Evolutionary conservation across 2,797 vertebrate species (phyloP), one percentile per base, ranked within the genome.

Genomic region (Enteromius thamalakanensis): DNA sequence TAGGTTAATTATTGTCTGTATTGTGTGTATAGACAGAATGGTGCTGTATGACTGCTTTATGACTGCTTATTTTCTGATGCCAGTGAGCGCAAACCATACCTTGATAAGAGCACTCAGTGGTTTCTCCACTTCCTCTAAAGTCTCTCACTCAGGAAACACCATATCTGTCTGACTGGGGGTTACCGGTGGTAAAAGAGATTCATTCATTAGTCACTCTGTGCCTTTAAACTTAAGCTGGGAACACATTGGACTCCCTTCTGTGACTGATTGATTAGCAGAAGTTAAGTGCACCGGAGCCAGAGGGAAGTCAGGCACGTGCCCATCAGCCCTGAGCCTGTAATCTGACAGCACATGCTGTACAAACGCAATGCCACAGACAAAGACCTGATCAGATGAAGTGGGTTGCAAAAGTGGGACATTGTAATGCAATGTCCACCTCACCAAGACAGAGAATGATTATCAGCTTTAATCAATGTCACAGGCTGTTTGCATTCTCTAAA

Each of bases 201-300:
- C 82, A 83, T 83, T 78, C 75, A 77, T 71, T 47, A 37, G 53
- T 82, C 76, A 67, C 76, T 29, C 45, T 8, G 23, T 47, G 9
- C 34, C 65, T 68, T 76, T 69, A 69, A 68, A 47, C 62, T 58
- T 51, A 77, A 60, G 74, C 15, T 83, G 37, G 68, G 58, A 40
- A 47, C 75, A 79, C 26, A 19, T 60, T n/a, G 55, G 21, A 60
- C 69, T 76, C 74, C 65, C 65, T 51, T n/a, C 78, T 71, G 74
- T 82, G 84, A 64, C 70, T 64, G 71, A 86, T 82, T 51, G 74
- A 85, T 86, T 75, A 82, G 74, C 76, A 60, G 65, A 26, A 49
- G 62, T 71, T 34, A 53, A 37, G 40, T 51, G 45, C 49, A 60
- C 47, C 1, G 72, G 78, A 76, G 74, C 58, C 62, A 34, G 72